Evolutionary conservation across 2,888 invertebrate genomes (phyloP).

Genomic region (Nephrotoma guestfalica): DNA sequence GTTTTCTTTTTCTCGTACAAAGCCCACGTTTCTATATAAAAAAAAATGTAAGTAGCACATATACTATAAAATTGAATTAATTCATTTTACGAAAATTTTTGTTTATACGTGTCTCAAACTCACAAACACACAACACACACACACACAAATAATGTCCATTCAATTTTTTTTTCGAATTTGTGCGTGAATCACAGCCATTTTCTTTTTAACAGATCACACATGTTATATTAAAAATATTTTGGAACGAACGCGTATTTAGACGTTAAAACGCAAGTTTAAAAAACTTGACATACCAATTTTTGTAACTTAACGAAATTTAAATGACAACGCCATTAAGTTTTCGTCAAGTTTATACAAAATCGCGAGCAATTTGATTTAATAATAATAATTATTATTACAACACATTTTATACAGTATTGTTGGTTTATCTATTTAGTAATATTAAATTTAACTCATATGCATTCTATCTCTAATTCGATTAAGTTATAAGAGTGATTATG

Average conservation of each 20-base stretch:
- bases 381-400: background rate
- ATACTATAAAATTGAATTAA: background rate
- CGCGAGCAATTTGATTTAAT: background rate
- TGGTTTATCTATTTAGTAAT: background rate
- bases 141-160: background rate
- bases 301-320: too few species aligned
- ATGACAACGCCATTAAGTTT: too few species aligned
- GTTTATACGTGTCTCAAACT: background rate
- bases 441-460: background rate
- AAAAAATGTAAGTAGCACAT: background rate
- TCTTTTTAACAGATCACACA: background rate
- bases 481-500: background rate
- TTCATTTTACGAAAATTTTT: background rate
- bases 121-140: too few species aligned
- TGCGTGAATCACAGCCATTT: background rate
- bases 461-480: background rate
- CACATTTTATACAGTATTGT: background rate
- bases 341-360: background rate
- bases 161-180: background rate
- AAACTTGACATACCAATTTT: too few species aligned
- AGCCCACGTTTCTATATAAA: background rate
- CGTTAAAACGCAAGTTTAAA: too few species aligned
- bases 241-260: too few species aligned
- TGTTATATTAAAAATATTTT: too few species aligned
- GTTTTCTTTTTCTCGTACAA: background rate